Evolutionary conservation across 1,140 invertebrate genomes (phyloP), one percentile per base, ranked within the genome.

Genomic region (Heliconius nattereri): DNA sequence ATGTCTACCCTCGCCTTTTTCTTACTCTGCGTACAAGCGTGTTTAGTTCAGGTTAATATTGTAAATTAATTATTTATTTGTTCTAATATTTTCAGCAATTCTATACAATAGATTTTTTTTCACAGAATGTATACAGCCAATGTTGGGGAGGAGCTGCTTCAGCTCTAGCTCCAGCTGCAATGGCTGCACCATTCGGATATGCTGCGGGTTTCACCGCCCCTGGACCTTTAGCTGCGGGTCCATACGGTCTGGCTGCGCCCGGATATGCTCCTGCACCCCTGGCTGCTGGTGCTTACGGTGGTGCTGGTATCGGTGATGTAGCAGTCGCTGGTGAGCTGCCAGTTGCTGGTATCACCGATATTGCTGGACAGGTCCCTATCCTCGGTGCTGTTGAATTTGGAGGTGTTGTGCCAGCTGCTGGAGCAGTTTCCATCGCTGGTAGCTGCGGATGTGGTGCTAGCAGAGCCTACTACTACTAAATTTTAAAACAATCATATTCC

Each of bases 381-480:
- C 78, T 85, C 32, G 88, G 88, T 16, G 40, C 40, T 45, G 40
- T 45, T 20, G 72, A 78, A 29, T 87, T 86, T 78, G 83, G 81
- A 13, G 88, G 88, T 49, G 76, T 78, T n/a, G 52, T 89, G 3
- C 85, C 84, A 60, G 89, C 87, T 57, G 83, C 77, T 83, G 89
- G 89, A n/a, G 73, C 84, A 1, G 87, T 89, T 49, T 73, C 87
- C 71, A 89, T 90, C 73, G 74, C 80, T 75, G 88, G 88, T 40
- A 82, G 81, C 71, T 88, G 85, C 23, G 85, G 84, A 11, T 87
- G 86, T 71, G 84, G 85, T 75, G 78, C 75, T n/a, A 57, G 49
- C 7, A 66, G 60, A 7, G 71, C 75, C 16, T 83, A 78, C 71
- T 54, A 57, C 11, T 81, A 79, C 11, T 32, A 35, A 32, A 32